phyloP scores from a whole-genome alignment of 2,113 vertebrate genomes.

The Gadus chalcogrammus region DNA sequence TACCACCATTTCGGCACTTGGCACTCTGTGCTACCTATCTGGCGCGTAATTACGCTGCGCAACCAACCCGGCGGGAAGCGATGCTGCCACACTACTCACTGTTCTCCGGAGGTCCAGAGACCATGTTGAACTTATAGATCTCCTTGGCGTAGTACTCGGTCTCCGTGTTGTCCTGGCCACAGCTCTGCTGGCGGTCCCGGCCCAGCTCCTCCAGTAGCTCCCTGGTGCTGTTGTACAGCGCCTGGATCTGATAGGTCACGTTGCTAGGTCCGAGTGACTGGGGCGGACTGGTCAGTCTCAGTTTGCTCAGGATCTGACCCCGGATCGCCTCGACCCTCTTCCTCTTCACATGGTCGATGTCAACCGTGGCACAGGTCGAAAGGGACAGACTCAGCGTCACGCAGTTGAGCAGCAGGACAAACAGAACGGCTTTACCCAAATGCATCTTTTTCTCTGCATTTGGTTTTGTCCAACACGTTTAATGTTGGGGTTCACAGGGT shows the following conservation, averaged over 20 bases:
- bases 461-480: not conserved
- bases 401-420: constrained; percentile 82
- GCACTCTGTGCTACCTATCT: not conserved
- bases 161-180: constrained; percentile 83
- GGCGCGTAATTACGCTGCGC: constrained; percentile 54
- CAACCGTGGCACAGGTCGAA: constrained; percentile 90
- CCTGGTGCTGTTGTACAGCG: constrained; percentile 89
- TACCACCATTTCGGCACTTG: not conserved
- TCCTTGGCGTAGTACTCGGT: constrained; percentile 93
- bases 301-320: constrained; percentile 89
- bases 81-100: constrained; percentile 70
- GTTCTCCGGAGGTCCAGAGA: constrained; percentile 81
- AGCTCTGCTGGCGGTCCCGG: constrained; percentile 79
- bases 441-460: constrained; percentile 75
- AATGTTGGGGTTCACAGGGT: constrained; percentile 16
- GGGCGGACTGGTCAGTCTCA: constrained; percentile 84
- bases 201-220: constrained; percentile 86
- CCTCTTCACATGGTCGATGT: constrained; percentile 86
- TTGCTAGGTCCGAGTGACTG: constrained; percentile 77
- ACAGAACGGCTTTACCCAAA: constrained; percentile 79
- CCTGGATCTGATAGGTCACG: constrained; percentile 84
- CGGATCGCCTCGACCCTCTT: constrained; percentile 90
- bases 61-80: not conserved
- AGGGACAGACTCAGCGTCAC: constrained; percentile 80
- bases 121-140: constrained; percentile 89